Conservation (phyloP, 2,113 vertebrate genomes). For the Mormyrus iriodes region DNA sequence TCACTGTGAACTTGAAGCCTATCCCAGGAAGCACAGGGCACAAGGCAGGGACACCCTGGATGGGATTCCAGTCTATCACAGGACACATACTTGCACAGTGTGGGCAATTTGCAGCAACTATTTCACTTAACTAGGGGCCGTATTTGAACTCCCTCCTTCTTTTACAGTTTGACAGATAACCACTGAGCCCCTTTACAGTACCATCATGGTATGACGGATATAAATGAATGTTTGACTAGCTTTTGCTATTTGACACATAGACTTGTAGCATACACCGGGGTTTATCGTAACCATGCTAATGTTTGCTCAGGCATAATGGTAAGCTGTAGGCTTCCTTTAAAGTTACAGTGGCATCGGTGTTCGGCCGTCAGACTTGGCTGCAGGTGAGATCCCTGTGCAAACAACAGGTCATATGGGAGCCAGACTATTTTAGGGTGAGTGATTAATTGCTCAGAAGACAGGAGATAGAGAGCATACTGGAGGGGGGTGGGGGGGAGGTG, state of each 20-base stretch:
- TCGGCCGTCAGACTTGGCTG: not conserved
- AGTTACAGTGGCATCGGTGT: not conserved
- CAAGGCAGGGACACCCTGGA: not conserved
- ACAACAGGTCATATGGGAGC: not conserved
- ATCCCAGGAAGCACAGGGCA: not conserved
- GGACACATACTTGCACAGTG: not conserved
- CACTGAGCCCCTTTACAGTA: not conserved
- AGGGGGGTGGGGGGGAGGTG: not conserved
- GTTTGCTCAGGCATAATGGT: not conserved
- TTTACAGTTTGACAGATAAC: not conserved
- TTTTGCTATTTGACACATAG: not conserved
- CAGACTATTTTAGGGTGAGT: not conserved
- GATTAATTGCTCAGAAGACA: slow-evolving; percentile 2
- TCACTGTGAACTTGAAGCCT: not conserved
- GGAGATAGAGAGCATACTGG: not conserved
- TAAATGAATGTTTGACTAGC: not conserved
- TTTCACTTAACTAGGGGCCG: not conserved
- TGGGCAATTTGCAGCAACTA: not conserved
- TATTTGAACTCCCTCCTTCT: not conserved
- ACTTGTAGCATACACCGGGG: not conserved
- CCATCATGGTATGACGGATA: not conserved
- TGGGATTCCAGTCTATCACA: not conserved
- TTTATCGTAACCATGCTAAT: not conserved
- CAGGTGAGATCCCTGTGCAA: not conserved
- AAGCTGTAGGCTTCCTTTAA: not conserved